These are phyloP conservation scores for Calliopsis andreniformis DNA, from an alignment of 1,140 invertebrate species.

Conservation along the genomic window DNA sequence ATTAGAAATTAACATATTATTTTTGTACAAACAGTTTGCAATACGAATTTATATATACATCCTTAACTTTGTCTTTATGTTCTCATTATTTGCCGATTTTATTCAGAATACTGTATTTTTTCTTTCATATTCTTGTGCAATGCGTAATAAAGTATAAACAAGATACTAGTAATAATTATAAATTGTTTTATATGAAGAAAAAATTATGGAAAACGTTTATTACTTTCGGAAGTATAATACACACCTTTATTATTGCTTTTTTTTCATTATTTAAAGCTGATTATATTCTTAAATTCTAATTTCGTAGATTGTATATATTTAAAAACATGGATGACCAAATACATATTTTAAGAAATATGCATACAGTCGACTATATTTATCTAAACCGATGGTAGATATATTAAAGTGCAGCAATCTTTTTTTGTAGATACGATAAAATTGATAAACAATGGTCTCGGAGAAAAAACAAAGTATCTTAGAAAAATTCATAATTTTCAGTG, in stretches of 20 bases:
- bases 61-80: too few relatives aligned
- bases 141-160: neutral
- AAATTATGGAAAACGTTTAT: too few relatives aligned
- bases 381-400: neutral
- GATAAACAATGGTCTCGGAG: conserved; percentile 37
- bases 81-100: too few relatives aligned
- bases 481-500: conserved; percentile 19
- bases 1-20: neutral
- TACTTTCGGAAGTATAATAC: too few relatives aligned
- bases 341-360: neutral
- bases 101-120: too few relatives aligned
- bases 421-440: neutral
- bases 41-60: too few relatives aligned
- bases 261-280: too few relatives aligned
- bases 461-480: conserved; percentile 50
- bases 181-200: too few relatives aligned
- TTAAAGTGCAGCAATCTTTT: neutral
- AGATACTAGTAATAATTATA: neutral
- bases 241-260: too few relatives aligned
- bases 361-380: neutral
- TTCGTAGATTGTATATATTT: neutral
- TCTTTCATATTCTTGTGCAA: too few relatives aligned
- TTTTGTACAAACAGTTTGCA: neutral
- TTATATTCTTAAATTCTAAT: too few relatives aligned
- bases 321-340: conserved; percentile 36